Conservation (phyloP, 2,888 invertebrate genomes). For the Andrena dorsata region DNA sequence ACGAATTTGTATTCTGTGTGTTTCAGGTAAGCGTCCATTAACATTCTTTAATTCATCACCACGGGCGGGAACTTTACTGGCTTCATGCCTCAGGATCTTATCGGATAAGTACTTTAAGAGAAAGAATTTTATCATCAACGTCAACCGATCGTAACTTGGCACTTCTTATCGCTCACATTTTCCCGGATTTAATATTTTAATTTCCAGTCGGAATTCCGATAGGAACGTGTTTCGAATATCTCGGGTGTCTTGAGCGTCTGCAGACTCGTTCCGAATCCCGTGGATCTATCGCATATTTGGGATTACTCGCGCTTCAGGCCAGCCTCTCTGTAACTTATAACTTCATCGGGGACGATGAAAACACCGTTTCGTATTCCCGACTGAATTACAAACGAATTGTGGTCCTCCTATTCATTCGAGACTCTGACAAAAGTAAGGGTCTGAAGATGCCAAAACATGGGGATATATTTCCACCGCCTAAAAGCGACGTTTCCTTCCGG, state of each 20-base stretch:
- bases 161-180: slow-evolving; percentile 4
- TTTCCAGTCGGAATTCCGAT: slow-evolving; percentile 47
- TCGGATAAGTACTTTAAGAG: slow-evolving; percentile 19
- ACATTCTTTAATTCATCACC: neutral
- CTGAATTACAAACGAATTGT: neutral
- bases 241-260: slow-evolving; percentile 16
- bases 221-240: slow-evolving; percentile 48
- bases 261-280: slow-evolving; percentile 10
- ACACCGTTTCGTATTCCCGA: no score
- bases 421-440: neutral
- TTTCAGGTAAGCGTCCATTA: slow-evolving; percentile 78
- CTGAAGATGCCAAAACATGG: neutral
- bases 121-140: slow-evolving; percentile 40
- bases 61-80: slow-evolving; percentile 17
- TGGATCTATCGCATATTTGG: slow-evolving; percentile 25
- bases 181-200: slow-evolving; percentile 54
- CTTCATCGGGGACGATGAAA: neutral
- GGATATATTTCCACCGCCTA: neutral
- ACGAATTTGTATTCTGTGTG: slow-evolving; percentile 62
- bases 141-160: slow-evolving; percentile 2
- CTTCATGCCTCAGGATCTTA: neutral
- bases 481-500: slow-evolving; percentile 23
- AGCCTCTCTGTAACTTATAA: slow-evolving; percentile 2
- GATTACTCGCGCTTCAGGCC: slow-evolving; percentile 20
- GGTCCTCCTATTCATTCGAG: no score